Evolutionary conservation across 2,797 vertebrate genomes (phyloP), one percentile per base, ranked within the genome.

Genomic region (Aulostomus chinensis): DNA sequence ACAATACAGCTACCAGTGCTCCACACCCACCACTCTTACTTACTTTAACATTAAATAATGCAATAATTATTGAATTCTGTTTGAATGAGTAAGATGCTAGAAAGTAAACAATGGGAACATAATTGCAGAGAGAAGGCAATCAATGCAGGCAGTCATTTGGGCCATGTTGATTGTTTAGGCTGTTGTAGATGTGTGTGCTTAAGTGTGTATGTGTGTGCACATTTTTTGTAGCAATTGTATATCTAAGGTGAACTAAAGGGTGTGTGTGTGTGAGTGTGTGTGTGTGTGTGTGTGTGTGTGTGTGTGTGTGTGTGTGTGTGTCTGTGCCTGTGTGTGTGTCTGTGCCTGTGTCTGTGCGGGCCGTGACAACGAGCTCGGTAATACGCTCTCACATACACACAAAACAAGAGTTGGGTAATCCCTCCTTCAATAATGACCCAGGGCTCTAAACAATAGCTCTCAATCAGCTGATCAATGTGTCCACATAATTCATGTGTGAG

Each of bases 1-100:
- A 93, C 89, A 90, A 86, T 90, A 86, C 90, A 81, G 89, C 92
- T 77, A 78, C 87, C 89, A 41, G 63, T 51, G 38, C 74, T 77
- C 68, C 78, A 78, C 83, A 76, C 81, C 78, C 71, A 89, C 84
- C 94, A 94, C 94, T 96, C 93, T 92, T 91, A 93, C 91, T 93
- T 93, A 93, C 94, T 94, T 96, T 96, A 97, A 96, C 94, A 96
- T 96, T 96, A 98, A 98, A 95, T 96, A 97, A 97, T 96, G 95
- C 96, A 96, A 98, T 98, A 96, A 97, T 97, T 97, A 98, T 97
- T 94, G 96, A 96, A 97, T 97, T 98, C 94, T 92, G 88, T 96
- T 96, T 93, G 94, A 97, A 96, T 96, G 94, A 97, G 94, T 90
- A 95, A 95, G 95, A 95, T 94, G 92, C 94, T 94, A 91, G 94